Percentiles rank a stretch among this genome's conserved stretches.
These are phyloP conservation scores for Kryptolebias ocellatus DNA, from an alignment of 2,797 vertebrate species.

Conservation along the genomic window DNA sequence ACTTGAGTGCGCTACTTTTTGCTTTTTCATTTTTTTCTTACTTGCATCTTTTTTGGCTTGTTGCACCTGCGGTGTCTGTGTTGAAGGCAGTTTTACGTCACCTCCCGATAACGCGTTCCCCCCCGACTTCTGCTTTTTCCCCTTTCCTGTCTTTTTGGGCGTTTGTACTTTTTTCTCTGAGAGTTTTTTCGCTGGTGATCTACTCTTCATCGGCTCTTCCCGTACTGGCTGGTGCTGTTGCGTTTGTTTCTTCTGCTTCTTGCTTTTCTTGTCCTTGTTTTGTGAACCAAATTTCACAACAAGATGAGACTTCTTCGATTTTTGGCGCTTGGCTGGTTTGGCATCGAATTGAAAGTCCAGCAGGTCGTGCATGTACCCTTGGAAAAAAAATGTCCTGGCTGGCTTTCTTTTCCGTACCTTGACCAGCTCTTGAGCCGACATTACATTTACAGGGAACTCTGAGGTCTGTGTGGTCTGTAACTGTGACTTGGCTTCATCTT, in stretches of 20 bases:
- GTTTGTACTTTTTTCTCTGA: constrained; percentile 50
- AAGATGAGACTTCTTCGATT: constrained; percentile 71
- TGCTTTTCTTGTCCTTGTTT: constrained; percentile 75
- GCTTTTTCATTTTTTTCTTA: constrained; percentile 76
- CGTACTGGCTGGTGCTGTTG: constrained; percentile 44
- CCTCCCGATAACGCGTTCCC: constrained; percentile 23
- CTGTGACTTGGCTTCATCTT: constrained; percentile 33
- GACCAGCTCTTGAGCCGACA: constrained; percentile 77
- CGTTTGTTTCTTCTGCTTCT: constrained; percentile 66
- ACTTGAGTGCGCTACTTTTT: constrained; percentile 46
- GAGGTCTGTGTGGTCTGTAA: constrained; percentile 36
- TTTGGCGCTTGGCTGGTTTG: constrained; percentile 69
- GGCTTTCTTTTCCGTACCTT: constrained; percentile 79
- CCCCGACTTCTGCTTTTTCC: constrained; percentile 61
- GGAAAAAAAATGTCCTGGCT: constrained; percentile 63
- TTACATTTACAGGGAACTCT: constrained; percentile 62
- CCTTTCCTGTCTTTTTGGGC: constrained; percentile 66
- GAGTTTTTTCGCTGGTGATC: constrained; percentile 23
- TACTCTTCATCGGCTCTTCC: constrained; percentile 41
- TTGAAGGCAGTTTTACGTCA: constrained; percentile 40
- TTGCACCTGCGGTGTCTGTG: constrained; percentile 21
- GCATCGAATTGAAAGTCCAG: constrained; percentile 52
- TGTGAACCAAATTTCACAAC: constrained; percentile 77
- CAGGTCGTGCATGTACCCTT: constrained; percentile 73
- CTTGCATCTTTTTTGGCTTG: constrained; percentile 59